These are phyloP conservation scores for Petrocephalus sullivani DNA, from an alignment of 2,797 vertebrate species.

Conservation along the genomic window DNA sequence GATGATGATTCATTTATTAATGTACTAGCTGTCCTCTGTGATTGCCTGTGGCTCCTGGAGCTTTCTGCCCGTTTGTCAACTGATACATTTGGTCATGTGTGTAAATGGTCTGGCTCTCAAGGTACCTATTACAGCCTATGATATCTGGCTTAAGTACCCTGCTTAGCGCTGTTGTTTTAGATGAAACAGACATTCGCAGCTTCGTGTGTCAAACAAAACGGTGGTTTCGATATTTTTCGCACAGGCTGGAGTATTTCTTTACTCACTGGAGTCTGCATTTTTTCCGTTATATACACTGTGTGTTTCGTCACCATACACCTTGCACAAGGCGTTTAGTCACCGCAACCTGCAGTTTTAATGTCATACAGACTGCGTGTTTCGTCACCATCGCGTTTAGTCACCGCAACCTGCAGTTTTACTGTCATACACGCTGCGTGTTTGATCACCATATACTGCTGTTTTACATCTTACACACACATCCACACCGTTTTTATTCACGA, in stretches of 20 bases:
- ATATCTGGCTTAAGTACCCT: conserved; percentile 7
- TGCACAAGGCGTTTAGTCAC: no score
- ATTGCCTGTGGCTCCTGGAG: conserved; percentile 50
- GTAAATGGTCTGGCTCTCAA: conserved; percentile 10
- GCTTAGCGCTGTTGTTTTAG: conserved; percentile 16
- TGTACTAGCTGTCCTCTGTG: conserved; percentile 52
- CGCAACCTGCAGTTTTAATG: no score
- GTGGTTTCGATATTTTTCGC: background rate
- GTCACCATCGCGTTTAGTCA: background rate
- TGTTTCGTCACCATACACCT: background rate
- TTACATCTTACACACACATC: background rate
- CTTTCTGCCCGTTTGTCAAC: conserved; percentile 32
- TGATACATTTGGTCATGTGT: background rate
- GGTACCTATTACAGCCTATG: background rate
- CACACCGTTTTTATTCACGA: background rate
- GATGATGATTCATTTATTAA: conserved; percentile 61
- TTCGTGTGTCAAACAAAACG: background rate
- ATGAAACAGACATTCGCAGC: background rate
- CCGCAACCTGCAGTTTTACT: background rate
- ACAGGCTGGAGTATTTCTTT: background rate
- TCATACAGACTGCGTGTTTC: background rate
- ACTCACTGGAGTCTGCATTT: background rate
- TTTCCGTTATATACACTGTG: background rate
- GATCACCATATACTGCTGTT: background rate
- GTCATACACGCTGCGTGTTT: background rate